phyloP scores from a whole-genome alignment of 2,888 invertebrate species.

The Caenorhabditis afra region DNA sequence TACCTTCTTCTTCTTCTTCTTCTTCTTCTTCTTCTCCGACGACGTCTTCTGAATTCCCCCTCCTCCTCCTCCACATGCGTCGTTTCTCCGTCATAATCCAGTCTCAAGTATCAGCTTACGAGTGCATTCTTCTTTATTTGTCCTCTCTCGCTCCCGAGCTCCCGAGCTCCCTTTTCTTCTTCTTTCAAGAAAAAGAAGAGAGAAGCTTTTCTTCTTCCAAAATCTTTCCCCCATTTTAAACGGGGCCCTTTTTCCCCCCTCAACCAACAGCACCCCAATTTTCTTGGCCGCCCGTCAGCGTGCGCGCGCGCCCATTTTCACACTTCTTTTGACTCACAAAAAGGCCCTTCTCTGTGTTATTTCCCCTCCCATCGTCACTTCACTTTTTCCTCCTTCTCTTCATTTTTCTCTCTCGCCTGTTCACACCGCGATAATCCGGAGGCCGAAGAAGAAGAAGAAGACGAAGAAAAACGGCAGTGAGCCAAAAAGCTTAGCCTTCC shows the following conservation, averaged over 20 bases:
- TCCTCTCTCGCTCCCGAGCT: constrained; percentile 16
- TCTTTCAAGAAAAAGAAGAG: not conserved
- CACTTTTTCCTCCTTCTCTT: too few species aligned
- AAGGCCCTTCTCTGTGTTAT: not conserved
- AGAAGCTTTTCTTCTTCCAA: not conserved
- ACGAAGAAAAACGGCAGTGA: not conserved
- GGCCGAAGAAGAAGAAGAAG: not conserved
- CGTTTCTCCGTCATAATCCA: constrained; percentile 47
- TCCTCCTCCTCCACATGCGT: not conserved
- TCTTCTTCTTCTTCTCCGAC: not conserved
- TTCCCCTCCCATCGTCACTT: too few species aligned
- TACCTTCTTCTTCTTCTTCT: constrained; percentile 10
- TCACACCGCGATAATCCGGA: too few species aligned
- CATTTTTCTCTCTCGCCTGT: not conserved
- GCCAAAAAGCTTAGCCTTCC: not conserved
- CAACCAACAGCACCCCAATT: too few species aligned
- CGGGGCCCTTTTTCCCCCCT: constrained; percentile 23
- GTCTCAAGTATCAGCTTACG: constrained; percentile 57
- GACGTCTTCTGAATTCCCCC: not conserved
- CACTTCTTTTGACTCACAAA: too few species aligned
- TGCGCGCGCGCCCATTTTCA: too few species aligned
- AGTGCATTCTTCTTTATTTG: constrained; percentile 53
- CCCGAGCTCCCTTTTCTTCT: constrained; percentile 32
- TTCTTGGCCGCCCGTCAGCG: too few species aligned
- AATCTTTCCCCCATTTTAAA: constrained; percentile 20